Conservation (phyloP, 1,140 invertebrate genomes). For the Drosophila aff. region DNA sequence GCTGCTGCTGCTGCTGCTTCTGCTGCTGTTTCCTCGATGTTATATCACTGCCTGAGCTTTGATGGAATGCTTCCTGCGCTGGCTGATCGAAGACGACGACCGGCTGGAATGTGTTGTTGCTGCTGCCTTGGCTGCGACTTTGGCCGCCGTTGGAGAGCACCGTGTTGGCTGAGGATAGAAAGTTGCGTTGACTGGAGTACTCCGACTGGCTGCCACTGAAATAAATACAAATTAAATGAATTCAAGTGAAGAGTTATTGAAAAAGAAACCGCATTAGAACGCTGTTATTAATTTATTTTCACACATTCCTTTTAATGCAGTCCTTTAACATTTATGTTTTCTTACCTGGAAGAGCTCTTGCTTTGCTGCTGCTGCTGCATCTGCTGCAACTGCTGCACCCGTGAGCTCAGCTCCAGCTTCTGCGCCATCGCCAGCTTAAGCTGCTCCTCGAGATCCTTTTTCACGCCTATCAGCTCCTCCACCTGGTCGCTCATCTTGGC, state of each 20-base stretch:
- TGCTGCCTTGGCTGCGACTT: constrained; percentile 56
- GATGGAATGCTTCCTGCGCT: constrained; percentile 79
- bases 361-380: constrained; percentile 66
- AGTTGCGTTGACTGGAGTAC: constrained; percentile 83
- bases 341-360: constrained; percentile 80
- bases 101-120: constrained; percentile 80
- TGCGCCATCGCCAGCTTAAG: constrained; percentile 87
- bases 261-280: background rate
- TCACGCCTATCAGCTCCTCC: constrained; percentile 87
- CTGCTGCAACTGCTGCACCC: constrained; percentile 75
- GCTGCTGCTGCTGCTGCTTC: constrained; percentile 42
- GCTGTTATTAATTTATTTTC: background rate
- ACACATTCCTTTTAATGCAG: background rate
- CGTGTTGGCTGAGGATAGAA: constrained; percentile 80
- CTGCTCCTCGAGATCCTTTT: constrained; percentile 88
- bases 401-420: constrained; percentile 85
- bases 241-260: background rate
- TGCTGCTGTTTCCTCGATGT: constrained; percentile 43
- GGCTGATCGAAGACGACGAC: constrained; percentile 74
- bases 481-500: constrained; percentile 87
- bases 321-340: background rate
- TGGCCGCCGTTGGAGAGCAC: constrained; percentile 75
- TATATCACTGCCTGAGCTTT: constrained; percentile 83
- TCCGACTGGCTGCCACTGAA: constrained; percentile 77
- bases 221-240: background rate